Conservation (phyloP, 2,113 vertebrate species). For the Neogale vison region DNA sequence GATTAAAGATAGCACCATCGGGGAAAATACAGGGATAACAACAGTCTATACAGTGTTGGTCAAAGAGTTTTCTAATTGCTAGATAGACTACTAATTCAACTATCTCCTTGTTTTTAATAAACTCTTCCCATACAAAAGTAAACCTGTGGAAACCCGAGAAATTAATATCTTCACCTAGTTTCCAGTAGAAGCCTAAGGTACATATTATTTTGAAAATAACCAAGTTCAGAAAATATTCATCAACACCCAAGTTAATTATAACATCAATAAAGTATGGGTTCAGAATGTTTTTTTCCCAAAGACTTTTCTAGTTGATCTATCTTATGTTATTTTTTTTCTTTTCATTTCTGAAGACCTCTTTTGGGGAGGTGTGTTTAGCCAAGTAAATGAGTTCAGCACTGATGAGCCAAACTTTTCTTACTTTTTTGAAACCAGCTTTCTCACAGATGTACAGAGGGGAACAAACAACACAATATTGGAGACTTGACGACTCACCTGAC, state of each 20-base stretch:
- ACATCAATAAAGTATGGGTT: not conserved
- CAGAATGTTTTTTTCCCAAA: not conserved
- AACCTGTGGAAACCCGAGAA: accelerated
- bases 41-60: not conserved
- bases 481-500: not conserved
- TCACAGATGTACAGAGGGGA: not conserved
- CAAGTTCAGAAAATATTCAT: not conserved
- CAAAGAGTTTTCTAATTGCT: not conserved
- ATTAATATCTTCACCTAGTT: accelerated
- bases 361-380: not conserved
- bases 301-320: not conserved
- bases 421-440: not conserved
- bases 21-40: not conserved
- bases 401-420: too few species aligned
- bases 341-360: not conserved
- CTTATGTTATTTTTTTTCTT: not conserved
- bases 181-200: too few species aligned
- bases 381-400: too few species aligned
- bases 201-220: not conserved
- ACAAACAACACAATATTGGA: accelerated
- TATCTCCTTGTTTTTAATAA: not conserved
- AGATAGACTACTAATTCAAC: not conserved
- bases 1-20: not conserved
- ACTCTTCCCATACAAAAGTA: accelerated
- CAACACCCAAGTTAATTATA: not conserved